A percentile compares a stretch with the other conserved stretches of the same genome.
Conservation (phyloP, 2,797 vertebrate species). For the Halcyon smyrnensis region DNA sequence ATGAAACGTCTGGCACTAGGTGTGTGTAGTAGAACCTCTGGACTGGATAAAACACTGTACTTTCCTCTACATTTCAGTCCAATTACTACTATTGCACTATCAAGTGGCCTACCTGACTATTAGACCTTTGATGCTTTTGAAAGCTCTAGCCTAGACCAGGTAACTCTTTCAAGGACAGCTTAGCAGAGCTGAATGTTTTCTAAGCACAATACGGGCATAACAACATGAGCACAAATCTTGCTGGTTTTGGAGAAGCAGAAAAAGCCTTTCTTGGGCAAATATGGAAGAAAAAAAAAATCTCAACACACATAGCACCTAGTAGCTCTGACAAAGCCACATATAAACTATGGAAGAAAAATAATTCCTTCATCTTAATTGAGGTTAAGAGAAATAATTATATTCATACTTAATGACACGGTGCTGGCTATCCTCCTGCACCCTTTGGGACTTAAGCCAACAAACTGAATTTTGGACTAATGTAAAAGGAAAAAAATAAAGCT, state of each 20-base stretch:
- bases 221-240: neutral
- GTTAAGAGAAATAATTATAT: neutral
- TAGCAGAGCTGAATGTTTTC: neutral
- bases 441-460: neutral
- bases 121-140: constrained; percentile 72
- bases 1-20: constrained; percentile 63
- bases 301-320: neutral
- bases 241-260: neutral
- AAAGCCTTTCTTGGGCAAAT: neutral
- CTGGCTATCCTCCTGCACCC: neutral
- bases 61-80: constrained; percentile 69
- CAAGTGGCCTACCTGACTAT: constrained; percentile 73
- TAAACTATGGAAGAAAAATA: neutral
- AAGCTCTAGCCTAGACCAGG: constrained; percentile 28
- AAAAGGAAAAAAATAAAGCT: neutral
- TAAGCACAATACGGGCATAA: neutral
- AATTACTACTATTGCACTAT: constrained; percentile 80
- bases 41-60: constrained; percentile 69
- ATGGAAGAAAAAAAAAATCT: neutral
- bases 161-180: neutral
- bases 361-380: neutral
- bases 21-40: constrained; percentile 49
- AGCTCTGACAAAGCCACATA: neutral
- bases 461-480: neutral
- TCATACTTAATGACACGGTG: neutral